phyloP scores from a whole-genome alignment of 2,797 vertebrate genomes.

The Etheostoma perlongum region DNA sequence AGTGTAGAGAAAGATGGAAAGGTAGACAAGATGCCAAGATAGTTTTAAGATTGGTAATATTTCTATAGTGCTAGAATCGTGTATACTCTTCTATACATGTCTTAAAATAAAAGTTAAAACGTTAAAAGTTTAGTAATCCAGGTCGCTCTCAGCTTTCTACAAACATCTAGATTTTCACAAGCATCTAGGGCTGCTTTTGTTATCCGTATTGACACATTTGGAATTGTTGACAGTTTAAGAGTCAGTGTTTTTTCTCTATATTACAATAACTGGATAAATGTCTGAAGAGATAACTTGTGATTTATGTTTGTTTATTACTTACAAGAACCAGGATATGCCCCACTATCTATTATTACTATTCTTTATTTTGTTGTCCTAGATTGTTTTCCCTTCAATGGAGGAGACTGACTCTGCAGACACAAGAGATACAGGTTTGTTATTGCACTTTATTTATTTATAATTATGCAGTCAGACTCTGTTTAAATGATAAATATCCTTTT shows the following conservation, averaged over 20 bases:
- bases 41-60: background rate
- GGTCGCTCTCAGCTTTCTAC: background rate
- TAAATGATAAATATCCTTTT: constrained; percentile 2
- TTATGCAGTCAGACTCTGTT: background rate
- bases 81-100: background rate
- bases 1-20: constrained; percentile 17
- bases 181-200: background rate
- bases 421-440: constrained; percentile 63
- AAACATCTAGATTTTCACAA: constrained; percentile 3
- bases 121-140: background rate
- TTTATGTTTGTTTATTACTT: background rate
- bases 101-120: background rate
- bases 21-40: constrained; percentile 41
- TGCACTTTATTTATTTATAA: background rate
- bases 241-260: background rate
- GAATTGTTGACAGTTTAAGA: background rate
- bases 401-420: constrained; percentile 51
- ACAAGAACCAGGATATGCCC: background rate
- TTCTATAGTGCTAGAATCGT: background rate
- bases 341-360: constrained; percentile 2
- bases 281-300: background rate
- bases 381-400: constrained; percentile 72
- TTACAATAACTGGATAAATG: no score
- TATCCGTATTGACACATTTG: background rate
- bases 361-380: constrained; percentile 57